These are phyloP conservation scores for Drosophila pectinifera DNA, from an alignment of 1,140 invertebrate genomes.

Conservation along the genomic window DNA sequence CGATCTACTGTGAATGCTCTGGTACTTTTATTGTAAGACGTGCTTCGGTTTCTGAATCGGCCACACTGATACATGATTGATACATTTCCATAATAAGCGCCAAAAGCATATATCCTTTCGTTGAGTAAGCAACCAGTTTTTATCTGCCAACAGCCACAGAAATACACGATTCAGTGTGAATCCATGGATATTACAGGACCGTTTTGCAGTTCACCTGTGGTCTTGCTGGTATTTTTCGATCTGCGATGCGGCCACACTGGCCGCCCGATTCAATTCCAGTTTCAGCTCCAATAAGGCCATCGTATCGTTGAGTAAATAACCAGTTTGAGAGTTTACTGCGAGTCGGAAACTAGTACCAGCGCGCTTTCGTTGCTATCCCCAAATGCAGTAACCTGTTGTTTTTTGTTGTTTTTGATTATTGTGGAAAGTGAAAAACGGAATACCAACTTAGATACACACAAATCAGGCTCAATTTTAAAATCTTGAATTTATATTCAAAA, in stretches of 20 bases:
- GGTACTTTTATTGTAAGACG: no score
- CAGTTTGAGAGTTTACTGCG: conserved; percentile 29
- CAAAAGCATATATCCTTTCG: no score
- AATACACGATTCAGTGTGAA: not conserved
- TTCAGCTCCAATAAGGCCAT: conserved; percentile 18
- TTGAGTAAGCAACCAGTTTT: not conserved
- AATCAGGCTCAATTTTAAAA: conserved; percentile 24
- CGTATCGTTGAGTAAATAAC: conserved; percentile 21
- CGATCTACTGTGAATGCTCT: no score
- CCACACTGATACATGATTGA: no score
- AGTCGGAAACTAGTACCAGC: conserved; percentile 22
- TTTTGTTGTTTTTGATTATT: conserved; percentile 38
- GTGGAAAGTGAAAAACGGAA: conserved; percentile 35
- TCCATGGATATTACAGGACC: not conserved
- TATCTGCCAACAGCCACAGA: not conserved
- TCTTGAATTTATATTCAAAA: conserved; percentile 12
- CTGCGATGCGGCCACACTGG: not conserved
- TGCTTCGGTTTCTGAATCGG: no score
- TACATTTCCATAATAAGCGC: no score
- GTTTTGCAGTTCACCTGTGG: not conserved
- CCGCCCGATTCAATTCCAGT: conserved; percentile 9
- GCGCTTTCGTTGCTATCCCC: conserved; percentile 19
- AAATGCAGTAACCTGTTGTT: conserved; percentile 35
- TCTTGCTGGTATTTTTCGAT: not conserved
- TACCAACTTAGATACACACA: conserved; percentile 21